Base-by-base conservation (phyloP, 2,113 vertebrate species). In the Coptodon rendalli region DNA sequence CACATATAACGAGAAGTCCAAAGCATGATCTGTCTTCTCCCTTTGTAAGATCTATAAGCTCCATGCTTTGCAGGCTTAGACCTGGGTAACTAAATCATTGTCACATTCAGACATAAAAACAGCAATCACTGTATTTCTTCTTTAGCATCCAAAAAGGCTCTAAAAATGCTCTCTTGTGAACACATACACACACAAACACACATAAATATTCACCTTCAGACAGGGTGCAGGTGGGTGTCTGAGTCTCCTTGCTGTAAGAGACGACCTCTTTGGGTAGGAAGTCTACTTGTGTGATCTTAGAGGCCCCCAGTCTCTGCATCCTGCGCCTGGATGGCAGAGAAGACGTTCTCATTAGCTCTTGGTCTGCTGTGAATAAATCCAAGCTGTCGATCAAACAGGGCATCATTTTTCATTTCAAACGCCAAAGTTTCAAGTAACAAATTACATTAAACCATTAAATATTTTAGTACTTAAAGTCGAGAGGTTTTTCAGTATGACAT, bases 221-320 rank as follows among this genome's bases (percentile, higher is more conserved):
- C 7, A 97, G 97, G 95, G 24, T 31, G 73, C 6, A 98, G 97
- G 0, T 97, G 43, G 97, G 98, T 1, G 99, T 99, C 95, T 99
- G 99, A 0, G 99, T 99, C 96, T 99, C 99, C 93, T 99, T 99
- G 95, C 96, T 96, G 95, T 99, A 99, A 1, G 97, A 97, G 9
- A 99, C 98, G 43, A 99, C 95, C 93, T 99, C 99, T 85, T 97
- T 97, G 68, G 99, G 99, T 86, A 98, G 95, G 92, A 99, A 99
- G 93, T 99, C 99, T 81, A 99, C 99, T 87, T 99, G 99, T 79
- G 97, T 98, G 52, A 99, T 97, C 95, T 99, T 99, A 3, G 98
- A 98, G 68, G 99, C 97, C 0, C 98, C 98, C 66, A 99, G 96
- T 73, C 97, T 97, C 89, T 97, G 97, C 87, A 98, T 95, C 91